A percentile compares a stretch with the other conserved stretches of the same genome.
Conservation (phyloP, 2,797 vertebrate genomes). For the Myripristis jacobus region DNA sequence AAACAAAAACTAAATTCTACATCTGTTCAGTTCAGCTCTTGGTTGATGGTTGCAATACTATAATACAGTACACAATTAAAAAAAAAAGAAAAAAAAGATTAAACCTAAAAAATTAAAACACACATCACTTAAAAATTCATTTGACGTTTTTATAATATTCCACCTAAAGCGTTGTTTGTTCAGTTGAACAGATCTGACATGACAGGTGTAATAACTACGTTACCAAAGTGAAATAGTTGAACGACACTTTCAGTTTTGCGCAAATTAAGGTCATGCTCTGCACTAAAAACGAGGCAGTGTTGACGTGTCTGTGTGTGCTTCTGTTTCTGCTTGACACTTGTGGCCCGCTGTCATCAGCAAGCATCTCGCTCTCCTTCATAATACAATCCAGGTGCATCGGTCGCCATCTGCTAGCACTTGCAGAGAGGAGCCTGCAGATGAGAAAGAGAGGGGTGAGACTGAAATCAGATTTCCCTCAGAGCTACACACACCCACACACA, state of each 20-base stretch:
- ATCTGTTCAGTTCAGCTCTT: constrained; percentile 67
- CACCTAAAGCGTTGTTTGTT: constrained; percentile 18
- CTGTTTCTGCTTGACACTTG: constrained; percentile 16
- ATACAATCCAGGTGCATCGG: constrained; percentile 92
- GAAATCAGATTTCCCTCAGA: neutral
- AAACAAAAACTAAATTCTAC: constrained; percentile 45
- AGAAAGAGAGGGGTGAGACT: neutral
- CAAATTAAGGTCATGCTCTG: constrained; percentile 7
- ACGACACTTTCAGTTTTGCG: constrained; percentile 17
- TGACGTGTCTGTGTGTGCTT: neutral
- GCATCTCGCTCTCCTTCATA: constrained; percentile 77
- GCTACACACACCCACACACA: neutral
- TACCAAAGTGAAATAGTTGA: constrained; percentile 19
- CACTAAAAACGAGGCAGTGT: constrained; percentile 12
- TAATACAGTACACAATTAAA: constrained; percentile 56
- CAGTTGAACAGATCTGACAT: constrained; percentile 15
- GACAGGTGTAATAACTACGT: constrained; percentile 35
- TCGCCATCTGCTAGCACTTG: constrained; percentile 92
- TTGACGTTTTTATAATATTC: constrained; percentile 27
- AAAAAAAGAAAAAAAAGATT: constrained; percentile 28
- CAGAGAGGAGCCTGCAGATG: constrained; percentile 87
- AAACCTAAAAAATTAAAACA: constrained; percentile 37
- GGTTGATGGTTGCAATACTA: constrained; percentile 44
- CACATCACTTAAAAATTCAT: constrained; percentile 10
- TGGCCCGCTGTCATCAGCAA: neutral